Evolutionary conservation across 2,797 vertebrate species (phyloP).

Genomic region (Menidia menidia): DNA sequence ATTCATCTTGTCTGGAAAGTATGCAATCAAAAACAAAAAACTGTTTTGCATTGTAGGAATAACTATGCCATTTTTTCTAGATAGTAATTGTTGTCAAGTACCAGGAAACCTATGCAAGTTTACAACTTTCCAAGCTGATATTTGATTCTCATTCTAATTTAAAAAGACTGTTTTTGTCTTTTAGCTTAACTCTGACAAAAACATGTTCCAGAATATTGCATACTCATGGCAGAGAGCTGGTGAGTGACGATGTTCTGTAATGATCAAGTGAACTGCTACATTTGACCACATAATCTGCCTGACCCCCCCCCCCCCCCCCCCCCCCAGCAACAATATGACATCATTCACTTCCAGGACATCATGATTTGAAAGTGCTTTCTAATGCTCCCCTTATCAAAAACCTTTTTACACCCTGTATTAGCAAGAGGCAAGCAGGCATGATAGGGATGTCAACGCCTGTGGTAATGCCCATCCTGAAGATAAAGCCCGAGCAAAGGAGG

Average conservation of each 20-base stretch:
- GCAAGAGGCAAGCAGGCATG: slow-evolving; percentile 32
- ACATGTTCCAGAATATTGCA: not conserved
- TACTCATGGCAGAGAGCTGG: not conserved
- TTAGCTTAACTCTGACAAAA: not conserved
- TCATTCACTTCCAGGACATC: slow-evolving; percentile 23
- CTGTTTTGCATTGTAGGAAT: not conserved
- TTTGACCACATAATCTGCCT: no score
- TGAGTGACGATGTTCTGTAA: not conserved
- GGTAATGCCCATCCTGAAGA: slow-evolving; percentile 79
- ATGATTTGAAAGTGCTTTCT: slow-evolving; percentile 40
- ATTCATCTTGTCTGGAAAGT: not conserved
- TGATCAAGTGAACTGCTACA: slow-evolving; percentile 4
- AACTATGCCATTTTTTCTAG: not conserved
- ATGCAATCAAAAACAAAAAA: not conserved
- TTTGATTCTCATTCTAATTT: not conserved
- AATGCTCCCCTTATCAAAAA: slow-evolving; percentile 61
- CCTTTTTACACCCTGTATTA: slow-evolving; percentile 67
- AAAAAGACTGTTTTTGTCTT: not conserved
- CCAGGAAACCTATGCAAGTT: not conserved
- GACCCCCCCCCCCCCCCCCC: no score
- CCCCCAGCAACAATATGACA: slow-evolving; percentile 24
- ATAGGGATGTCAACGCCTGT: slow-evolving; percentile 70
- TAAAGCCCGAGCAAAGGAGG: slow-evolving; percentile 56
- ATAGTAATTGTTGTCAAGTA: not conserved
- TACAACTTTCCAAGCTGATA: not conserved